phyloP scores from a whole-genome alignment of 2,888 invertebrate genomes.

The Aethes cnicana region DNA sequence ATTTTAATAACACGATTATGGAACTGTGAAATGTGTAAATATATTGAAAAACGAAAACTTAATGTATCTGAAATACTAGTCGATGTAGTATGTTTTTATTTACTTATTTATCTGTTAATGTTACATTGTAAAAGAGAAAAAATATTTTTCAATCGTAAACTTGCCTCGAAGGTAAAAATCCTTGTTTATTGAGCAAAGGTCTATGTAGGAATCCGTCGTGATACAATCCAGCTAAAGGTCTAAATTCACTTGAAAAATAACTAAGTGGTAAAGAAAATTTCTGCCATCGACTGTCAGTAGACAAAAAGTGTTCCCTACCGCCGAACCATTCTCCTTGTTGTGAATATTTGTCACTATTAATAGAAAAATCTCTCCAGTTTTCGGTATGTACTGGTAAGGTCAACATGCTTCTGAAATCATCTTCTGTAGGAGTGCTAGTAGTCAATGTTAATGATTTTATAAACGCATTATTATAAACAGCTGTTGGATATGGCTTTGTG shows the following conservation, averaged over 20 bases:
- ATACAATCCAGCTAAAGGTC: slow-evolving; percentile 71
- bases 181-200: slow-evolving; percentile 44
- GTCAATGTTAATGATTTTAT: slow-evolving; percentile 40
- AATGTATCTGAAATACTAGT: too few relatives aligned
- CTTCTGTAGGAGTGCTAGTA: slow-evolving; percentile 26
- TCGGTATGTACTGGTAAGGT: slow-evolving; percentile 19
- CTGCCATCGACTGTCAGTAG: slow-evolving; percentile 58
- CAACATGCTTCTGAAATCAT: slow-evolving; percentile 29
- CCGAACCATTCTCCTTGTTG: neutral
- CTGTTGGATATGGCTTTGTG: slow-evolving; percentile 38
- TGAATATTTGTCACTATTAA: slow-evolving; percentile 5
- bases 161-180: slow-evolving; percentile 26
- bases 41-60: too few relatives aligned
- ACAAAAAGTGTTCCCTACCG: slow-evolving; percentile 49
- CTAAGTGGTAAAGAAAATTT: slow-evolving; percentile 49
- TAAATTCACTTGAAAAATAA: slow-evolving; percentile 54
- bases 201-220: slow-evolving; percentile 71
- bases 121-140: too few relatives aligned
- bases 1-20: too few relatives aligned
- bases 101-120: too few relatives aligned
- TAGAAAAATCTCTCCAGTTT: slow-evolving; percentile 19
- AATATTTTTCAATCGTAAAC: slow-evolving; percentile 12
- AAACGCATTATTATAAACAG: slow-evolving; percentile 39
- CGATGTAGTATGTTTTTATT: too few relatives aligned
- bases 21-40: too few relatives aligned